Conservation (phyloP, 2,888 invertebrate genomes). For the Himalopsyche japonica region DNA sequence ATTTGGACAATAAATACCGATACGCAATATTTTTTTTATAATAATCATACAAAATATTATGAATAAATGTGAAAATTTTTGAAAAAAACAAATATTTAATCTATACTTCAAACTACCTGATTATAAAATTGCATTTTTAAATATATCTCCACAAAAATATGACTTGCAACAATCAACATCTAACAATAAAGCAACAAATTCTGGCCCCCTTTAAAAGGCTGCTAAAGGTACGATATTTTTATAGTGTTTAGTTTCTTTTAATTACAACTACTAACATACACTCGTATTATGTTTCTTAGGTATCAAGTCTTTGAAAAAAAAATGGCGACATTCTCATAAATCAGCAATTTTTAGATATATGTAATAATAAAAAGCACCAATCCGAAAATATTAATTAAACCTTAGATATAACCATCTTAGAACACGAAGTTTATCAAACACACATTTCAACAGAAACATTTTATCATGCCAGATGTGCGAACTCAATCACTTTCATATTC, state of each 20-base stretch:
- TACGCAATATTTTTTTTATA: no score
- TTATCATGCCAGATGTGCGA: no score
- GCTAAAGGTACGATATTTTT: background rate
- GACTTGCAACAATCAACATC: background rate
- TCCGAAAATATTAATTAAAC: background rate
- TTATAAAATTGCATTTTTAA: background rate
- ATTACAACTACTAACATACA: background rate
- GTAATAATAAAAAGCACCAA: background rate
- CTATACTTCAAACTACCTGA: no score
- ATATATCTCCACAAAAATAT: background rate
- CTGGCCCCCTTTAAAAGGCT: background rate
- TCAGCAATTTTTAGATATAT: background rate
- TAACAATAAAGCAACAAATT: background rate
- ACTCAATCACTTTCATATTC: no score
- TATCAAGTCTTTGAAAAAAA: background rate
- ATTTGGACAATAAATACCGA: no score
- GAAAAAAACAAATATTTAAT: no score
- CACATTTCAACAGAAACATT: no score
- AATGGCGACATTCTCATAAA: background rate
- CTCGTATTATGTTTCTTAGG: background rate
- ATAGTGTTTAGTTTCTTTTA: no score
- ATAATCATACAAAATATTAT: no score
- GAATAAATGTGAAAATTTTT: no score
- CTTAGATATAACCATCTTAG: no score
- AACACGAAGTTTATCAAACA: no score